A percentile compares a stretch with the other conserved stretches of the same genome.
Evolutionary conservation across 2,888 invertebrate species (phyloP).

Genomic region (Anoncus sp.): DNA sequence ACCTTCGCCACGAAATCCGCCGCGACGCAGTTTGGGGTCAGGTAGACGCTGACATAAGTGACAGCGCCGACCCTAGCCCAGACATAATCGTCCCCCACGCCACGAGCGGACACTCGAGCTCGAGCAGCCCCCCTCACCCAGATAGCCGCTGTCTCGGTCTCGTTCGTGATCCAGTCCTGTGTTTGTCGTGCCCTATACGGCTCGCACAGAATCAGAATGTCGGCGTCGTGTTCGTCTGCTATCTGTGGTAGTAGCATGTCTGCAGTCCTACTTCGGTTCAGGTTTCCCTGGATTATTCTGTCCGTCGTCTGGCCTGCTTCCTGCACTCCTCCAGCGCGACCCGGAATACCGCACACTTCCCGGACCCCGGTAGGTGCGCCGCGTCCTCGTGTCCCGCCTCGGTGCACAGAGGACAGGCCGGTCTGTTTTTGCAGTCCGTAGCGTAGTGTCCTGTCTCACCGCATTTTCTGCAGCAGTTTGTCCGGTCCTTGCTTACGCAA

Average conservation of each 20-base stretch:
- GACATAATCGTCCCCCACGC: conserved; percentile 41
- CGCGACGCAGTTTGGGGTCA: conserved; percentile 24
- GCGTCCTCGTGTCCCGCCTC: conserved; percentile 41
- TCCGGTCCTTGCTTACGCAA: conserved; percentile 19
- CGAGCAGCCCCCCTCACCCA: conserved; percentile 34
- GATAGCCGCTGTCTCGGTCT: conserved; percentile 42
- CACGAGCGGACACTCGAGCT: conserved; percentile 34
- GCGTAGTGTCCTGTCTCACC: conserved; percentile 27
- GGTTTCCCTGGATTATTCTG: conserved; percentile 44
- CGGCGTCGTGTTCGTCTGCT: conserved; percentile 51
- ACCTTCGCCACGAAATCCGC: conserved; percentile 52
- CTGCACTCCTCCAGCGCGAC: conserved; percentile 59
- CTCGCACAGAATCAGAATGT: conserved; percentile 52
- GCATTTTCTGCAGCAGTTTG: conserved; percentile 27
- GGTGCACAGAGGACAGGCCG: conserved; percentile 37
- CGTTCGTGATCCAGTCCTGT: conserved; percentile 45
- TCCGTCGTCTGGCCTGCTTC: conserved; percentile 49
- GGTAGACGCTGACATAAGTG: conserved; percentile 51
- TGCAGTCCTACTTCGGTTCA: conserved; percentile 13
- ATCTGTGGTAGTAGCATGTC: conserved; percentile 58
- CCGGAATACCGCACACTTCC: conserved; percentile 44
- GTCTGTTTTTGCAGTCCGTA: conserved; percentile 20
- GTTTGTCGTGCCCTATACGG: conserved; percentile 37
- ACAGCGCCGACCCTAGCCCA: conserved; percentile 44
- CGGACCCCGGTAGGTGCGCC: conserved; percentile 46